Percentiles rank a stretch among this genome's conserved stretches.
phyloP scores from a whole-genome alignment of 1,140 invertebrate species.

The Pogonomyrmex barbatus region DNA sequence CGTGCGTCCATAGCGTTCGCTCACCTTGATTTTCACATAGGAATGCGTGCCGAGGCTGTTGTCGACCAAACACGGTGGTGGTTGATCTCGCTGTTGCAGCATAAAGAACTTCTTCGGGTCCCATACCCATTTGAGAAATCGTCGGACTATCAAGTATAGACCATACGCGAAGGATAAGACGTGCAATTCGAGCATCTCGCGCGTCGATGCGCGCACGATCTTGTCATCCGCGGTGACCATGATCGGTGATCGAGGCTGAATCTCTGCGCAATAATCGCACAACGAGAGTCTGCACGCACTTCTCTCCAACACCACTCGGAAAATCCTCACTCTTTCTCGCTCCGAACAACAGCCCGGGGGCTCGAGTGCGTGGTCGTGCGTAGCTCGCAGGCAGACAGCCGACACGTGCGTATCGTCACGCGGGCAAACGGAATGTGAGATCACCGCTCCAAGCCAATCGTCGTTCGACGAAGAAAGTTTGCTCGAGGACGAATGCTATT shows the following conservation, averaged over 20 bases:
- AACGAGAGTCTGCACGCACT: neutral
- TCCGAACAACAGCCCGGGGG: neutral
- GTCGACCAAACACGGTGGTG: slow-evolving; percentile 88
- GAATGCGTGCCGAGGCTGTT: slow-evolving; percentile 88
- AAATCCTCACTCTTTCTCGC: neutral
- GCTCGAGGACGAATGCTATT: neutral
- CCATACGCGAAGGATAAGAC: slow-evolving; percentile 86
- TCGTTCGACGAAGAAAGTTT: neutral
- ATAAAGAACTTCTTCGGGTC: slow-evolving; percentile 85
- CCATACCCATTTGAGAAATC: slow-evolving; percentile 86
- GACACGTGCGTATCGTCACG: slow-evolving; percentile 47
- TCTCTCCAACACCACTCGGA: neutral
- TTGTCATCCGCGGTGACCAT: slow-evolving; percentile 70
- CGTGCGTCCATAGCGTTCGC: neutral
- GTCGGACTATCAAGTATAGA: slow-evolving; percentile 85
- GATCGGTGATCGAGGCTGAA: neutral
- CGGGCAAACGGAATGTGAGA: neutral
- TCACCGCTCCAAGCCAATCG: neutral
- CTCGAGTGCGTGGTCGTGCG: neutral
- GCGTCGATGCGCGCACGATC: slow-evolving; percentile 85
- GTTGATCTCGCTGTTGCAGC: slow-evolving; percentile 86
- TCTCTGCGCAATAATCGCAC: neutral
- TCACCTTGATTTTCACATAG: slow-evolving; percentile 89
- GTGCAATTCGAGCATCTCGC: slow-evolving; percentile 85
- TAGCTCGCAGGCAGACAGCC: neutral